These are phyloP conservation scores for Melanocharis versteri DNA, from an alignment of 2,113 vertebrate genomes.

Conservation along the genomic window DNA sequence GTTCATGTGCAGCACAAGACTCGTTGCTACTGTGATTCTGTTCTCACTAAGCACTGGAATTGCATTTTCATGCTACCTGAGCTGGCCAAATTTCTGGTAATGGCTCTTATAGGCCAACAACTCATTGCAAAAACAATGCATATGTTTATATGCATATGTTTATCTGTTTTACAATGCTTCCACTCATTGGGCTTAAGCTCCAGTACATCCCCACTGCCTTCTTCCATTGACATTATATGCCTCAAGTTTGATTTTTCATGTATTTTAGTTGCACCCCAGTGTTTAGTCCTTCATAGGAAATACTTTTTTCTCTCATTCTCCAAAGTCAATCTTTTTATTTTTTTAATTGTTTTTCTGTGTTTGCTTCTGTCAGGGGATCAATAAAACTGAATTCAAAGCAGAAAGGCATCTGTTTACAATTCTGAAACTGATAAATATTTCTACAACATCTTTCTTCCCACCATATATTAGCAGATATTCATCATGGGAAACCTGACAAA, in stretches of 20 bases:
- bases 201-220: not conserved
- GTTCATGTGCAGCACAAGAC: not conserved
- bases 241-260: not conserved
- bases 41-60: not conserved
- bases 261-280: not conserved
- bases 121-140: not conserved
- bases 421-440: not conserved
- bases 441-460: not conserved
- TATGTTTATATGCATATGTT: too few relatives aligned
- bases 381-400: slow-evolving; percentile 29
- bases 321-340: not conserved
- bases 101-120: not conserved
- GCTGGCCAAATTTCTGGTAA: not conserved
- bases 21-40: not conserved
- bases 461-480: not conserved
- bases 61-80: not conserved
- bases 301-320: not conserved
- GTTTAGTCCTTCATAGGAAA: not conserved
- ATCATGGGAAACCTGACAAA: slow-evolving; percentile 7
- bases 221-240: not conserved
- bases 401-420: slow-evolving; percentile 23
- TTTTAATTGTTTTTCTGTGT: not conserved
- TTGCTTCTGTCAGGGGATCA: not conserved
- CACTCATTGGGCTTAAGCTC: not conserved
- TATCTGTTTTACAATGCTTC: not conserved